Evolutionary conservation across 2,888 invertebrate species (phyloP), one percentile per base, ranked within the genome.

Genomic region (Parapristionchus giblindavisi): DNA sequence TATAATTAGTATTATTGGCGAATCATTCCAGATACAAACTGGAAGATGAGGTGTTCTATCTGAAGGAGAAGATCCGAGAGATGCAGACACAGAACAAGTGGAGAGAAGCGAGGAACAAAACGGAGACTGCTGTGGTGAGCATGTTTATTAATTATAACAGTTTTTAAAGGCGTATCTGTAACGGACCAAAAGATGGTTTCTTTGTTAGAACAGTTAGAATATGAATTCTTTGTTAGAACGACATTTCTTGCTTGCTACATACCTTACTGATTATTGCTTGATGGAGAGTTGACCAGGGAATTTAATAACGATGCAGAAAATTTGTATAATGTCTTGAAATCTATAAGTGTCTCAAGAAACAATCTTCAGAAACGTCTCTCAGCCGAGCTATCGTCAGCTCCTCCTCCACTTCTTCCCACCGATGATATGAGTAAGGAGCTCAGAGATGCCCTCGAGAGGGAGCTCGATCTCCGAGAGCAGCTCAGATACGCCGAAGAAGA

Each of bases 391-490:
- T 76, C 80, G 1, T 77, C 81, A 5, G 75, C 79, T 51, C 78
- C 79, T 36, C 78, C 78, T 4, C 71, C 77, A 21, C 38, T 73
- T 6, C 75, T 83, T 40, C 79, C 80, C 5, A 80, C 75, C 27
- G 75, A 66, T 8, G 75, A 75, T 24, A 75, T 66, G 65, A 75
- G 56, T 43, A 75, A 75, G 60, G 83, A 83, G 88, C 90, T 96
- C 27, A 94, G 94, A 88, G 96, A 96, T 89, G 94, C 94, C 1
- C 90, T 95, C 78, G 96, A 97, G 89, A 91, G 96, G 36, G 96
- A 96, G 89, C 94, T 94, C 1, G 96, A 96, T 90, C 90, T 96
- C n/a, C 92, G 94, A 74, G 96, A 97, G 89, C 96, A 97, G 88
- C 90, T 96, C 17, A 92, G 93, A 80, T 96, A 94, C 89, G 93